Conservation (phyloP, 2,113 vertebrate genomes). For the Scomber japonicus region DNA sequence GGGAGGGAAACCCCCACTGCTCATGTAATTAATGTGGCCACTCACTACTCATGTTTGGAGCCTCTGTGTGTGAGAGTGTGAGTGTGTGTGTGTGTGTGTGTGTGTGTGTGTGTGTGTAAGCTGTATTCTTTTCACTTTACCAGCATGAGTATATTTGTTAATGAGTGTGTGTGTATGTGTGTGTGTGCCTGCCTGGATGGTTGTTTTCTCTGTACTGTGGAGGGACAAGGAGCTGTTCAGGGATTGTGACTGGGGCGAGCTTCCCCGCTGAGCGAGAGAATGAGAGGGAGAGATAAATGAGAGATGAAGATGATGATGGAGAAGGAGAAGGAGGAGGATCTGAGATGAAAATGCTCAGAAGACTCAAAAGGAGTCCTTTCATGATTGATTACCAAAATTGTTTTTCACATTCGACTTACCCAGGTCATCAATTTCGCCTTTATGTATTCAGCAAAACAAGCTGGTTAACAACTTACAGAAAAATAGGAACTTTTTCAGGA, state of each 20-base stretch:
- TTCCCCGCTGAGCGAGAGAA: slow-evolving; percentile 58
- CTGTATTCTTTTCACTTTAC: slow-evolving; percentile 55
- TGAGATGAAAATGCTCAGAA: slow-evolving; percentile 22
- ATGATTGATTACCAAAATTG: slow-evolving; percentile 61
- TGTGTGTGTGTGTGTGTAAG: slow-evolving; percentile 35
- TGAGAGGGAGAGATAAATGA: slow-evolving; percentile 63
- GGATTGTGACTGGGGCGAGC: slow-evolving; percentile 36
- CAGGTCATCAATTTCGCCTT: slow-evolving; percentile 21
- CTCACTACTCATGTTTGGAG: slow-evolving; percentile 69
- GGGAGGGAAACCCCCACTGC: slow-evolving; percentile 77
- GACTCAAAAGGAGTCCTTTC: slow-evolving; percentile 45
- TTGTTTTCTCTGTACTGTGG: slow-evolving; percentile 52
- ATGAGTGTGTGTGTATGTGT: slow-evolving; percentile 44
- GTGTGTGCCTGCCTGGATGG: slow-evolving; percentile 26
- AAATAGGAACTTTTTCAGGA: not conserved
- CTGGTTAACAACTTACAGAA: slow-evolving; percentile 9
- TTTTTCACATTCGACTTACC: slow-evolving; percentile 15
- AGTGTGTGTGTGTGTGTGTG: slow-evolving; percentile 43
- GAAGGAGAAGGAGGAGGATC: slow-evolving; percentile 10
- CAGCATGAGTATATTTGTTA: slow-evolving; percentile 61
- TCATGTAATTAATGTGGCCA: slow-evolving; percentile 80
- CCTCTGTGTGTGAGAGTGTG: slow-evolving; percentile 29
- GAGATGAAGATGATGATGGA: slow-evolving; percentile 55
- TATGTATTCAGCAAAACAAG: slow-evolving; percentile 19
- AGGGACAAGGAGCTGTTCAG: slow-evolving; percentile 51